Evolutionary conservation across 1,140 invertebrate species (phyloP), one percentile per base, ranked within the genome.

Genomic region (Archivesica marissinica): DNA sequence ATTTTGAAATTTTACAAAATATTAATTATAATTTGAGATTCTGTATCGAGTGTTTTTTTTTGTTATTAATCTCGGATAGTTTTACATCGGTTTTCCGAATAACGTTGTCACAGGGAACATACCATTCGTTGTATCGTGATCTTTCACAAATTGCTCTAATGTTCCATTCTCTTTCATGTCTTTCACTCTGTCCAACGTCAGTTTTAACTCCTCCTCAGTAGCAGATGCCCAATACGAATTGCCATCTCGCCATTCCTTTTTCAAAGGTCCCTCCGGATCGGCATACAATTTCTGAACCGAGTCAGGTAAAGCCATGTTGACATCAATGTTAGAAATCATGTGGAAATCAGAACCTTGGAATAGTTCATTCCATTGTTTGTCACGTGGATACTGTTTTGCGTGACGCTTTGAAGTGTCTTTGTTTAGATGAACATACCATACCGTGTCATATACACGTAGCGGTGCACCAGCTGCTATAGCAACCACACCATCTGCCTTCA

Each of bases 351-450:
- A 76, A 6, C 39, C 59, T 6, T 30, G 30, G 20, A 76, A 59
- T 13, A 76, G 28, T 13, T 35, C 17, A 41, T 39, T 23, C 74
- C 74, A 76, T 52, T 76, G n/a, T n/a, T 35, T 23, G 33, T 56
- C 30, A 20, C 59, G 50, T 39, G 74, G 52, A 28, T 59, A 52
- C 0, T 56, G 72, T 56, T 38, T 33, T 13, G 44, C 6, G 25
- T 76, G 74, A 15, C 74, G 30, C 44, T 17, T 76, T 3, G 23
- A 20, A 13, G 59, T 76, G 20, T 56, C 30, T 30, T 38, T 1
- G 30, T 76, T 56, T n/a, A 76, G 13, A 39, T 76, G 74, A 23
- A 56, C 54, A 41, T 39, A 76, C 74, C 74, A 76, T 25, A 76
- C 23, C 15, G 13, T n/a, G 3, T 39, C 33, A 59, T 59, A 76